phyloP scores from a whole-genome alignment of 2,888 invertebrate genomes.

The Troides aeacus region DNA sequence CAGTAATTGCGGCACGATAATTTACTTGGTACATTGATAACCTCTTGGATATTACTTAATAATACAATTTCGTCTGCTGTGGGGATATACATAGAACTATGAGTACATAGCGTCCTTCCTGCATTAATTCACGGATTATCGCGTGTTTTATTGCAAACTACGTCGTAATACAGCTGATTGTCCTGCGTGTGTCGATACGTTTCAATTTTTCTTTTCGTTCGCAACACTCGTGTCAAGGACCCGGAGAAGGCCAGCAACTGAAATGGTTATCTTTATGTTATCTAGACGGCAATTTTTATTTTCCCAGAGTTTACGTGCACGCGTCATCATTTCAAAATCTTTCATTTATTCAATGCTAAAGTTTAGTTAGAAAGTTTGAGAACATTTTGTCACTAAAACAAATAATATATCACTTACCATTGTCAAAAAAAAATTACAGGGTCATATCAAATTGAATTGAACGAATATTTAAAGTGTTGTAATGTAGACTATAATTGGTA shows the following conservation, averaged over 20 bases:
- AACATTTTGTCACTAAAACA: too few species aligned
- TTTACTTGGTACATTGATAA: conserved; percentile 38
- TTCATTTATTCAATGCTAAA: too few species aligned
- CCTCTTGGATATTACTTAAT: conserved; percentile 28
- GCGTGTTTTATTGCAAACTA: conserved; percentile 8
- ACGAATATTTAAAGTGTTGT: too few species aligned
- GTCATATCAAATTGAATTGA: too few species aligned
- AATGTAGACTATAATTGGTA: too few species aligned
- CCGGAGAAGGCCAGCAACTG: conserved; percentile 70
- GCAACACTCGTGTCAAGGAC: conserved; percentile 70
- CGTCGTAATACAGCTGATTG: conserved; percentile 7
- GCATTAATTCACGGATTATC: neutral
- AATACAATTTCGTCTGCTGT: conserved; percentile 40
- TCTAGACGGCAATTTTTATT: conserved; percentile 59
- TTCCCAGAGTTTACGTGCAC: conserved; percentile 44
- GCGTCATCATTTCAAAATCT: conserved; percentile 45
- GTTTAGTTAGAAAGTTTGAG: neutral
- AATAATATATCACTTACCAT: too few species aligned
- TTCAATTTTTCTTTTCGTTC: conserved; percentile 61
- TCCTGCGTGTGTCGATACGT: conserved; percentile 48
- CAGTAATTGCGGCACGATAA: conserved; percentile 58
- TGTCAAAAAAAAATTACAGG: too few species aligned
- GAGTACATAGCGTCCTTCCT: conserved; percentile 49
- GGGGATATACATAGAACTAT: conserved; percentile 50
- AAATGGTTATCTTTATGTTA: conserved; percentile 77